A percentile compares a stretch with the other conserved stretches of the same genome.
Evolutionary conservation across 2,113 vertebrate genomes (phyloP).

Genomic region (Physeter macrocephalus): DNA sequence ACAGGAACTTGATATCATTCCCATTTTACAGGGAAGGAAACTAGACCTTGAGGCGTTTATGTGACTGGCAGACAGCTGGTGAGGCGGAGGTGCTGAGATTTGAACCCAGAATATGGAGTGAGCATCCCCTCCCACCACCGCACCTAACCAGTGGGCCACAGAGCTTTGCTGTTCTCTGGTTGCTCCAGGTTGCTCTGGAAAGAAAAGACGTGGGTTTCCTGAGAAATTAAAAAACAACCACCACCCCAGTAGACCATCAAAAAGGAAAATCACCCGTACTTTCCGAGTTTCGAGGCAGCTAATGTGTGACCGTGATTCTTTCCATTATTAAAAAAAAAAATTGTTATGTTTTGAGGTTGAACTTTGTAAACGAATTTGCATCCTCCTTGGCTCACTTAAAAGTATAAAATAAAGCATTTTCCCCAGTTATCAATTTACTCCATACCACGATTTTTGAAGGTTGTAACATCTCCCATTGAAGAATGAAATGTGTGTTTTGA

Average conservation of each 20-base stretch:
- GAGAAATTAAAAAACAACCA: not conserved
- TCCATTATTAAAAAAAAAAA: not conserved
- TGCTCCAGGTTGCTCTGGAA: not conserved
- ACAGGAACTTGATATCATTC: too few relatives aligned
- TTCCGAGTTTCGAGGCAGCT: not conserved
- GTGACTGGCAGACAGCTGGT: fast-evolving
- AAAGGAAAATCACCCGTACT: too few relatives aligned
- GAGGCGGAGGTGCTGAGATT: too few relatives aligned
- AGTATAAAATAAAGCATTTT: not conserved
- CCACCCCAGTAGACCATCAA: not conserved
- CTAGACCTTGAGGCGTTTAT: fast-evolving
- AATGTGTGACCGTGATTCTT: not conserved
- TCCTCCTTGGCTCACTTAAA: not conserved
- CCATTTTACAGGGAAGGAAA: too few relatives aligned
- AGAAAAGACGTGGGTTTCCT: not conserved
- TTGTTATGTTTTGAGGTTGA: not conserved
- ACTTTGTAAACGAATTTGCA: not conserved
- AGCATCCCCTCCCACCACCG: not conserved
- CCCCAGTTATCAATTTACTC: not conserved
- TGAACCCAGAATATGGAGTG: fast-evolving
- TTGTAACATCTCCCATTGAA: not conserved
- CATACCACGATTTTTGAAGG: not conserved
- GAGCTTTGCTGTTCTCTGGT: not conserved
- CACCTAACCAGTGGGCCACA: fast-evolving
- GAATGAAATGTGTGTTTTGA: not conserved